phyloP scores from a whole-genome alignment of 2,113 vertebrate species.

The Tetrax tetrax region DNA sequence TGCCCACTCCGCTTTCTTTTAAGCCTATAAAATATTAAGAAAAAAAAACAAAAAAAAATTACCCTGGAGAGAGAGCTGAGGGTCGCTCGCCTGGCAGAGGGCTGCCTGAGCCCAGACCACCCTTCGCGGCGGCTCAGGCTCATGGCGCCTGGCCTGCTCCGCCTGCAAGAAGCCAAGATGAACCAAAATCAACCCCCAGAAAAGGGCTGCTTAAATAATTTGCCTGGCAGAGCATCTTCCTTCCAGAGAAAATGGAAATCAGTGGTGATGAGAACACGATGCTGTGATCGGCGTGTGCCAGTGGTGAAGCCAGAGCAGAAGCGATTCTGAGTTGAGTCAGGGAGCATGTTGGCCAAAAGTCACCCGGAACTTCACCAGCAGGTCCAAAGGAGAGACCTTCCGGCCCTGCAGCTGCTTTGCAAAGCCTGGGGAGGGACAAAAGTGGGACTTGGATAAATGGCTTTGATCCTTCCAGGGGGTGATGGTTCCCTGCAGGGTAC shows the following conservation, averaged over 20 bases:
- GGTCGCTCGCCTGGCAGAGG: accelerated
- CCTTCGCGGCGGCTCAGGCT: accelerated
- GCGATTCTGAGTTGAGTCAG: neutral
- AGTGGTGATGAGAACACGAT: accelerated
- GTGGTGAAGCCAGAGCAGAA: neutral
- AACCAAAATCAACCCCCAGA: neutral
- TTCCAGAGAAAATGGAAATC: neutral
- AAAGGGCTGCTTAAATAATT: neutral
- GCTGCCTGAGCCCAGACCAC: neutral
- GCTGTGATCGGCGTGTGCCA: accelerated
- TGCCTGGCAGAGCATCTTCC: neutral
- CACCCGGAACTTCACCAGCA: neutral
- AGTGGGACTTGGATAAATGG: neutral
- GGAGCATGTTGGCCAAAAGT: neutral
- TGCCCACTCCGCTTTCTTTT: neutral
- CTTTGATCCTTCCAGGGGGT: neutral
- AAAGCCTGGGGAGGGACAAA: neutral
- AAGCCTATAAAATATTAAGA: neutral
- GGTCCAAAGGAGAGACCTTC: neutral
- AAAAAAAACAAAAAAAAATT: neutral
- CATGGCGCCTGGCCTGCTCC: accelerated
- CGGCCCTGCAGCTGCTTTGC: accelerated
- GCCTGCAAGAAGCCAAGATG: neutral
- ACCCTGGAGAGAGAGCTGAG: too few relatives aligned
- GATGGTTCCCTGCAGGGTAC: too few relatives aligned